phyloP scores from a whole-genome alignment of 1,140 invertebrate species.

The Lepidurus arcticus region DNA sequence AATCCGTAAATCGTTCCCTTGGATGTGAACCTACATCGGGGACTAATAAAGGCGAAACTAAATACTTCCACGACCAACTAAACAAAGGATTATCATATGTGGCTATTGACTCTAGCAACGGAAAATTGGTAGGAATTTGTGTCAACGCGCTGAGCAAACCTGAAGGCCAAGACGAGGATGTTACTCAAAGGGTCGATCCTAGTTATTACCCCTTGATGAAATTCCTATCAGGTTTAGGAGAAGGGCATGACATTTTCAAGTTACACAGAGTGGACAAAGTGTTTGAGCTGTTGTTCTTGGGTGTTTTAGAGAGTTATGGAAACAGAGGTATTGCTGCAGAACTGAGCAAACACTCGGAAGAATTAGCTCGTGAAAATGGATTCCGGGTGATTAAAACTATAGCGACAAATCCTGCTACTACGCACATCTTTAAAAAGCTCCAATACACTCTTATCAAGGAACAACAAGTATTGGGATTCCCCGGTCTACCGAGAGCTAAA shows the following conservation, averaged over 20 bases:
- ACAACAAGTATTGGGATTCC: neutral
- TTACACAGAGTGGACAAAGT: neutral
- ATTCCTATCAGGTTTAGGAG: neutral
- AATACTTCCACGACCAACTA: neutral
- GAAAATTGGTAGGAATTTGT: neutral
- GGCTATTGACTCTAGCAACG: neutral
- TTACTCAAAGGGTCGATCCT: neutral
- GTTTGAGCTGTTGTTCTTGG: constrained; percentile 30
- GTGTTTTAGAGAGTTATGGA: constrained; percentile 1
- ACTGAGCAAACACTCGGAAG: constrained; percentile 16
- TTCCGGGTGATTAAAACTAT: constrained; percentile 27
- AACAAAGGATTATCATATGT: neutral
- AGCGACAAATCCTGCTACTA: constrained; percentile 9
- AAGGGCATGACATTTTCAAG: neutral
- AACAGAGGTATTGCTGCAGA: constrained; percentile 13
- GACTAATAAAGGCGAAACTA: neutral
- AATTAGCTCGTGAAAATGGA: neutral
- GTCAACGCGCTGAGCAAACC: neutral
- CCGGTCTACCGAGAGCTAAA: neutral
- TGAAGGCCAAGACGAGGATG: neutral
- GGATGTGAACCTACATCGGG: neutral
- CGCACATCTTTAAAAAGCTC: neutral
- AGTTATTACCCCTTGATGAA: neutral
- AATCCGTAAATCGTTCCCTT: neutral
- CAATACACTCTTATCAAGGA: neutral